phyloP scores from a whole-genome alignment of 2,888 invertebrate species.

The Polyploca ridens region DNA sequence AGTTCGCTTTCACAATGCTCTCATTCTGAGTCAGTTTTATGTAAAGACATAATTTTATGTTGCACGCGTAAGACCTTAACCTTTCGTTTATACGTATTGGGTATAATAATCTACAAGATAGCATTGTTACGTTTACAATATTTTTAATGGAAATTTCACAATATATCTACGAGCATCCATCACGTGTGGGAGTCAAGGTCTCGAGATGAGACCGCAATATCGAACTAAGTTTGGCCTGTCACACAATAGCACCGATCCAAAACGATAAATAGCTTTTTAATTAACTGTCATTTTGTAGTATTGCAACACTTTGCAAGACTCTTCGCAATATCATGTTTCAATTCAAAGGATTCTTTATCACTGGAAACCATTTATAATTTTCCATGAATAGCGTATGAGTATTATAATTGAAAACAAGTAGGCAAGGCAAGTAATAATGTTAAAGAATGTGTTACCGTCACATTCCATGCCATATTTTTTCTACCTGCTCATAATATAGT shows the following conservation, averaged over 20 bases:
- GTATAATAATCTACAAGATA: constrained; percentile 10
- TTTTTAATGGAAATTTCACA: constrained; percentile 36
- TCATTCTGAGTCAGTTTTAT: neutral
- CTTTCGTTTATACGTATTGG: constrained; percentile 9
- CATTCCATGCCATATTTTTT: constrained; percentile 18
- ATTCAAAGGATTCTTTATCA: neutral
- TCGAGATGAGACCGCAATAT: constrained; percentile 40
- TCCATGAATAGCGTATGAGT: constrained; percentile 37
- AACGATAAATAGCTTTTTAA: constrained; percentile 60
- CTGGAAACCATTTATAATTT: constrained; percentile 37
- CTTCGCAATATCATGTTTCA: neutral
- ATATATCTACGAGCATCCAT: constrained; percentile 31
- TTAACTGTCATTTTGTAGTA: constrained; percentile 57
- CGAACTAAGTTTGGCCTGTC: constrained; percentile 35
- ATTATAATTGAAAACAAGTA: neutral
- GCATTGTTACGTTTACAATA: constrained; percentile 15
- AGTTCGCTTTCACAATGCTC: neutral
- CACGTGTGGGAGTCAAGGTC: constrained; percentile 53
- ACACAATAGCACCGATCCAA: constrained; percentile 52
- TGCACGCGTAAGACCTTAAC: constrained; percentile 10
- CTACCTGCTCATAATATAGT: neutral
- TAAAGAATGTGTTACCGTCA: constrained; percentile 20
- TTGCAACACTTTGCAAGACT: constrained; percentile 1
- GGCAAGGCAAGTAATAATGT: constrained; percentile 6
- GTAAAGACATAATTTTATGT: neutral